Evolutionary conservation across 2,113 vertebrate species (phyloP), one percentile per base, ranked within the genome.

Genomic region (Xiphophorus hellerii): DNA sequence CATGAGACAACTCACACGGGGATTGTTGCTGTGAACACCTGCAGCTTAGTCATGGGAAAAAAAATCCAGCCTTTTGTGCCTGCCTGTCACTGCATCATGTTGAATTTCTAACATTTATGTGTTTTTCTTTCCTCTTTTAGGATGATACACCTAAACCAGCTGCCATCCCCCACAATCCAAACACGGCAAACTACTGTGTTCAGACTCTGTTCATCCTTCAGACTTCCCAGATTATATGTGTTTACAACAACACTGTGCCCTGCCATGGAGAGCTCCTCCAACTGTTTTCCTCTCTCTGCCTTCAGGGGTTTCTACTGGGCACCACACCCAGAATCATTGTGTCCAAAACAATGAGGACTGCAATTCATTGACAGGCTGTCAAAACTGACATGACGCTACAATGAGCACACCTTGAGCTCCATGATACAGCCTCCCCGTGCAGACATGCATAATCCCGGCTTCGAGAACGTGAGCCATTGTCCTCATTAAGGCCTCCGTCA

Each of bases 311-410:
- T 82, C 66, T 22, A 44, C 65, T 42, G 1, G 54, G 81, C 69
- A 63, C 84, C 90, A 85, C 88, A 73, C 87, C 84, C 84, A 51
- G 13, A 66, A 7, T 9, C 73, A 77, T 81, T 84, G 81, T 81
- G 64, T 22, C 1, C 22, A 2, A 1, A 42, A 87, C 84, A 84
- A 88, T 77, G 62, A 64, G 11, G 60, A 79, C 71, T 83, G 54
- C 74, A 69, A 81, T 82, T 87, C 31, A 37, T 39, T 13, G 81
- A 84, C 86, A 77, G 71, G 61, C 81, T 28, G 44, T 78, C 85
- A 71, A 64, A 70, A 44, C 1, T 81, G 78, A 73, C 70, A 37
- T 20, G 65, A 71, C 20, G 62, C 71, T 29, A 73, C 80, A 84
- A 64, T 31, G 76, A 82, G 78, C 29, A 44, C 61, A 75, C 72